These are phyloP conservation scores for Zeugodacus cucurbitae DNA, from an alignment of 1,140 invertebrate species.

Conservation along the genomic window DNA sequence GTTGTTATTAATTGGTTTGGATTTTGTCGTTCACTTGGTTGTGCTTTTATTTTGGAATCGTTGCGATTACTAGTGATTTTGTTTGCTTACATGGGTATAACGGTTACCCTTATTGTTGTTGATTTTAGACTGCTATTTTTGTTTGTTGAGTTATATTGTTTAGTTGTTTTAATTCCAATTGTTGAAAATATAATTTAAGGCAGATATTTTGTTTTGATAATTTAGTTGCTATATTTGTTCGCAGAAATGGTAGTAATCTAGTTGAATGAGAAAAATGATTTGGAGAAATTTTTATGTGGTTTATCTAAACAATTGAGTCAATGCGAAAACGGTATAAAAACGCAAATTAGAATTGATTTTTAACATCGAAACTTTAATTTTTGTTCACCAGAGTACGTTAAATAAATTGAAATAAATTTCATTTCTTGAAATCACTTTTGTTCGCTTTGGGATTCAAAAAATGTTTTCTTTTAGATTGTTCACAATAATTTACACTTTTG, in stretches of 20 bases:
- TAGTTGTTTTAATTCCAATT: slow-evolving; percentile 11
- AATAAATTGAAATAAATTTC: slow-evolving; percentile 47
- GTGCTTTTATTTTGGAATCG: slow-evolving; percentile 3
- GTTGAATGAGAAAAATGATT: not conserved
- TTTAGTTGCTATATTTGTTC: not conserved
- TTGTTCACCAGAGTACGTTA: slow-evolving; percentile 42
- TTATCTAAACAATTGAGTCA: not conserved
- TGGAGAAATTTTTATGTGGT: not conserved
- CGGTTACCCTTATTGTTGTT: slow-evolving; percentile 39
- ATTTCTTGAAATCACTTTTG: slow-evolving; percentile 43
- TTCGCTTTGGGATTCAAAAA: slow-evolving; percentile 42
- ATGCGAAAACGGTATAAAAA: not conserved
- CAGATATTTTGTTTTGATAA: slow-evolving; percentile 69
- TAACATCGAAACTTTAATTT: slow-evolving; percentile 47
- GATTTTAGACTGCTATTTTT: not conserved
- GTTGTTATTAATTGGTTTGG: not conserved
- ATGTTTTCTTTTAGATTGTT: slow-evolving; percentile 56
- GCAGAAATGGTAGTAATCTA: not conserved
- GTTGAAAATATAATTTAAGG: slow-evolving; percentile 73
- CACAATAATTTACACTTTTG: slow-evolving; percentile 44
- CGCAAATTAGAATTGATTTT: slow-evolving; percentile 20
- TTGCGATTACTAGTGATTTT: not conserved
- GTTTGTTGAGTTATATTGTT: not conserved
- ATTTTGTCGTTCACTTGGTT: slow-evolving; percentile 16
- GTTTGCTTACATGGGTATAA: not conserved